Evolutionary conservation across 2,797 vertebrate species (phyloP).

Genomic region (Synaphobranchus kaupii): DNA sequence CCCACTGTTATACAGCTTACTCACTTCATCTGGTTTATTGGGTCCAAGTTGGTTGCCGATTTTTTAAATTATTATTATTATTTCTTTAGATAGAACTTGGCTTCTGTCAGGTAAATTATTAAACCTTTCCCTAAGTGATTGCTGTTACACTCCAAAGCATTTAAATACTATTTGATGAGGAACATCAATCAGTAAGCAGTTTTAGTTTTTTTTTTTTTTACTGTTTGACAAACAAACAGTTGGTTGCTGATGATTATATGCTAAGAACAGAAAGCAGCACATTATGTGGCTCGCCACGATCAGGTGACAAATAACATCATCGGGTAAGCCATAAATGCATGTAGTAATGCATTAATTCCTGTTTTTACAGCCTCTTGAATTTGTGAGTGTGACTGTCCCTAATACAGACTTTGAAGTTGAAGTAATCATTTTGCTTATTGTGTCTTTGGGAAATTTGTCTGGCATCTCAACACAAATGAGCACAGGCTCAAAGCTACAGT

Average conservation of each 20-base stretch:
- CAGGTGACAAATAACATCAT: background rate
- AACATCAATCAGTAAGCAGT: no score
- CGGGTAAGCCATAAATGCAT: background rate
- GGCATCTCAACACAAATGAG: background rate
- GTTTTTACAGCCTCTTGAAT: background rate
- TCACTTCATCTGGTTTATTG: background rate
- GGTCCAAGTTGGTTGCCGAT: background rate
- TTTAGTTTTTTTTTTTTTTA: no score
- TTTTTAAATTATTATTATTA: no score
- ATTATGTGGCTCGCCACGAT: background rate
- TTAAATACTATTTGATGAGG: no score
- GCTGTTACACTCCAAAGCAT: no score
- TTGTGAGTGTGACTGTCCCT: background rate
- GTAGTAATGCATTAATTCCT: background rate
- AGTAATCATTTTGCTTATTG: background rate
- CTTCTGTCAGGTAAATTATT: no score
- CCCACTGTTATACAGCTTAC: background rate
- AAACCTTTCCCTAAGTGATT: no score
- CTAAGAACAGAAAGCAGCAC: no score
- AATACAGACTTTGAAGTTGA: background rate
- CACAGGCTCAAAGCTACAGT: background rate
- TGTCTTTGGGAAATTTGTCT: background rate
- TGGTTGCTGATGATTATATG: background rate
- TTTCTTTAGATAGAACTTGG: no score
- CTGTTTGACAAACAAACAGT: no score